Base-by-base conservation (phyloP, 2,888 invertebrate species). In the Sicus ferrugineus region DNA sequence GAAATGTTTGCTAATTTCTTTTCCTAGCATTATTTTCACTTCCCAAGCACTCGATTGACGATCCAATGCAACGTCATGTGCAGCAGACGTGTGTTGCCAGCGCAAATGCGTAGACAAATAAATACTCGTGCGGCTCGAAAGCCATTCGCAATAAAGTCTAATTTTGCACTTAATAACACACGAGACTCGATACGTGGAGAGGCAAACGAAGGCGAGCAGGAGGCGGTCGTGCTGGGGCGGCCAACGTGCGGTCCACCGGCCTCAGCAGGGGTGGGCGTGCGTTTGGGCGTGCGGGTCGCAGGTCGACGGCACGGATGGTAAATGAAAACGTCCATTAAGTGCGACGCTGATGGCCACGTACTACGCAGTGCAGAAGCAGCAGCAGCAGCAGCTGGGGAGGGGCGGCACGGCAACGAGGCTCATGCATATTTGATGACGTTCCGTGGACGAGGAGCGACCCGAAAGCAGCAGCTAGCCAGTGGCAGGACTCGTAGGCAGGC, bases 401-500 rank as follows among this genome's bases (percentile, higher is more conserved):
- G 38, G 23, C 48, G 48, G 30, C 48, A 50, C 31, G 14, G 50
- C 50, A 50, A 26, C 50, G 31, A 42, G 38, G 21, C 16, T 19
- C 31, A 67, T 67, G 67, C 46, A 67, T 67, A 48, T 58, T 67
- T 58, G 48, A 67, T 67, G 67, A 46, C 30, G n/a, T 52, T 6
- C 23, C 19, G 52, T 11, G 38, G 54, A 38, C 23, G 30, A 23
- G 65, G 31, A 54, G 1, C 28, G 28, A 50, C n/a, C n/a, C n/a
- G n/a, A n/a, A n/a, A n/a, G n/a, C n/a, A n/a, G n/a, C n/a, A 65
- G 14, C 34, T 65, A 52, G 52, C 65, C 31, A 38, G 21, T 38
- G 28, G 63, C 31, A 46, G 46, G 48, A 48, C 5, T n/a, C 26
- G 2, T 28, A 23, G 28, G 7, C 30, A 30, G 14, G 19, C 16